Evolutionary conservation across 2,797 vertebrate genomes (phyloP), one percentile per base, ranked within the genome.

Genomic region (Loris lydekkerianus): DNA sequence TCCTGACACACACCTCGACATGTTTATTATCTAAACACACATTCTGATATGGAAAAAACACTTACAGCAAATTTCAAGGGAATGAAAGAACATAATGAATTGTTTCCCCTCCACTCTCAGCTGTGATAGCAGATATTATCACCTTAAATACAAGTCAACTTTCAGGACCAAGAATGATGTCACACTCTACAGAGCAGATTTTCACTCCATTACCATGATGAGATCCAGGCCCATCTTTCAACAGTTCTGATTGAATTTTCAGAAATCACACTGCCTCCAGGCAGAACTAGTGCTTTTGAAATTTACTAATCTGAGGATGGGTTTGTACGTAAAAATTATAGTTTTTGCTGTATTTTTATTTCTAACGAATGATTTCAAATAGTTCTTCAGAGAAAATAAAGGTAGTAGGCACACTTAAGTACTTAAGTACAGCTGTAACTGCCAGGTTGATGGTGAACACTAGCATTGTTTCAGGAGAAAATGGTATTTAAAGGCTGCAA

Each of bases 281-380:
- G 37, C 27, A 81, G 60, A 83, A 78, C 23, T 17, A 94, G n/a
- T 21, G 17, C 23, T 86, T 89, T 91, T 80, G 76, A 3, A 60
- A 29, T n/a, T 92, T 89, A 94, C 61, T 77, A 89, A 94, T 46
- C 89, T 93, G 92, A 61, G 85, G 82, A 96, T 43, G 65, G 31
- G 10, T 80, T 92, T 23, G 31, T 46, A 92, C 72, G 53, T 27
- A 83, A 95, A 93, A 80, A 75, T 56, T 61, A 75, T 2, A 40
- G 61, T 13, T 78, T 90, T 63, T 80, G 29, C 80, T 67, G 11
- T 46, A 80, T 84, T 83, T 91, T 91, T 93, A 86, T 60, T 92
- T 96, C 40, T 72, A 9, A 91, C 86, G n/a, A 92, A 86, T 69
- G 46, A n/a, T 83, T 96, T 96, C 60, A 93, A 75, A 13, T 89